A percentile compares a stretch with the other conserved stretches of the same genome.
phyloP scores from a whole-genome alignment of 2,797 vertebrate genomes.

The Masticophis lateralis region DNA sequence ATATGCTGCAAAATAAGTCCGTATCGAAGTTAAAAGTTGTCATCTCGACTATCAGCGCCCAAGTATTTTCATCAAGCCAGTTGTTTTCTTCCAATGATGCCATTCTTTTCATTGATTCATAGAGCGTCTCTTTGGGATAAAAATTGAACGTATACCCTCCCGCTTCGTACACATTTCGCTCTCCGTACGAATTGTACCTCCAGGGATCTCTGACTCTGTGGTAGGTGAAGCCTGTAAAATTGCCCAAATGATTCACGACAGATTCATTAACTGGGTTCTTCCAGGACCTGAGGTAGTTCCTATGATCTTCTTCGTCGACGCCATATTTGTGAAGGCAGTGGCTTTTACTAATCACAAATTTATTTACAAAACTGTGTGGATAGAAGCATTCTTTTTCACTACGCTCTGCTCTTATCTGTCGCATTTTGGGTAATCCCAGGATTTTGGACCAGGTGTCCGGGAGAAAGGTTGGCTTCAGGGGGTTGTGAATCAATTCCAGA shows the following conservation, averaged over 20 bases:
- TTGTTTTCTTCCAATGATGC: slow-evolving; percentile 36
- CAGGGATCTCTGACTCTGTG: slow-evolving; percentile 35
- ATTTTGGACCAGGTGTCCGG: slow-evolving; percentile 55
- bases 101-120: slow-evolving; percentile 56
- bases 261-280: slow-evolving; percentile 1
- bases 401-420: slow-evolving; percentile 62
- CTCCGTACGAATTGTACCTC: slow-evolving; percentile 55
- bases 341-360: slow-evolving; percentile 32
- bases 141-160: slow-evolving; percentile 66
- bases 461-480: slow-evolving; percentile 49
- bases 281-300: slow-evolving; percentile 53
- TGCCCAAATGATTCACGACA: neutral
- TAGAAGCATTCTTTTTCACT: slow-evolving; percentile 35
- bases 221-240: slow-evolving; percentile 52
- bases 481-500: slow-evolving; percentile 64
- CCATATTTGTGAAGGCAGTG: slow-evolving; percentile 58
- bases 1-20: slow-evolving; percentile 61
- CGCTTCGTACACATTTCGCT: slow-evolving; percentile 51
- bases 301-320: slow-evolving; percentile 45
- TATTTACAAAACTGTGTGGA: slow-evolving; percentile 14
- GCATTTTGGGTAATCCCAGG: slow-evolving; percentile 67
- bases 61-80: slow-evolving; percentile 70
- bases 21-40: slow-evolving; percentile 59
- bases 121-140: slow-evolving; percentile 50
- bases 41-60: slow-evolving; percentile 69